Percentiles rank a stretch among this genome's conserved stretches.
phyloP scores from a whole-genome alignment of 1,140 invertebrate genomes.

The Heterodera schachtii region DNA sequence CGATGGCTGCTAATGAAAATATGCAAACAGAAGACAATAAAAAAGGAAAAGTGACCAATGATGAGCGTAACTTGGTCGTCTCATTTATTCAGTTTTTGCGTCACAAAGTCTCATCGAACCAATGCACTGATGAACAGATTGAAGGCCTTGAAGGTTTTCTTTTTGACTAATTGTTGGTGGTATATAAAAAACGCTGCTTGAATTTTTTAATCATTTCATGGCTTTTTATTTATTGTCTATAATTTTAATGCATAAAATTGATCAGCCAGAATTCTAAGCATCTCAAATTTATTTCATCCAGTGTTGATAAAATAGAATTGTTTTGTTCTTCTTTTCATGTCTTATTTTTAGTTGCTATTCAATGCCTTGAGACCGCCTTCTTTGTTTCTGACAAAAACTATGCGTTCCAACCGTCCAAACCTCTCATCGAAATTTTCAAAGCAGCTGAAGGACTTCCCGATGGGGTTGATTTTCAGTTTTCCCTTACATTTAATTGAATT shows the following conservation, averaged over 20 bases:
- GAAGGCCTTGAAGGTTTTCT: constrained; percentile 61
- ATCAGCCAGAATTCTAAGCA: too few species aligned
- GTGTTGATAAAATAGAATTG: too few species aligned
- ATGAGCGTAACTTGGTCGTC: constrained; percentile 61
- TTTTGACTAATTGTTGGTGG: not conserved
- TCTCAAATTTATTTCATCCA: too few species aligned
- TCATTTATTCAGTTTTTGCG: constrained; percentile 64
- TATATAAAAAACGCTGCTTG: not conserved
- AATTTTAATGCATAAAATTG: too few species aligned
- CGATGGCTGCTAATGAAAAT: not conserved
- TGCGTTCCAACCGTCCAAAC: constrained; percentile 61
- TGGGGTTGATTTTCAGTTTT: constrained; percentile 27
- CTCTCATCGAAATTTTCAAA: constrained; percentile 61
- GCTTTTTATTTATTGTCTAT: too few species aligned
- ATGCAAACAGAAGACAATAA: not conserved
- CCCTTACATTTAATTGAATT: not conserved
- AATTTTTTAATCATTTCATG: not conserved
- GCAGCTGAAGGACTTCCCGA: constrained; percentile 53
- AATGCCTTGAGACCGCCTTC: constrained; percentile 62
- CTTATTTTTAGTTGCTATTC: constrained; percentile 59
- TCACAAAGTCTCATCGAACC: constrained; percentile 61
- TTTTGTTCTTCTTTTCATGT: too few species aligned
- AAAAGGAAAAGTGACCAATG: constrained; percentile 43
- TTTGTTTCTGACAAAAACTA: constrained; percentile 58
- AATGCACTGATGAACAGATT: constrained; percentile 59